Evolutionary conservation across 2,797 vertebrate genomes (phyloP).

Genomic region (Falco cherrug): DNA sequence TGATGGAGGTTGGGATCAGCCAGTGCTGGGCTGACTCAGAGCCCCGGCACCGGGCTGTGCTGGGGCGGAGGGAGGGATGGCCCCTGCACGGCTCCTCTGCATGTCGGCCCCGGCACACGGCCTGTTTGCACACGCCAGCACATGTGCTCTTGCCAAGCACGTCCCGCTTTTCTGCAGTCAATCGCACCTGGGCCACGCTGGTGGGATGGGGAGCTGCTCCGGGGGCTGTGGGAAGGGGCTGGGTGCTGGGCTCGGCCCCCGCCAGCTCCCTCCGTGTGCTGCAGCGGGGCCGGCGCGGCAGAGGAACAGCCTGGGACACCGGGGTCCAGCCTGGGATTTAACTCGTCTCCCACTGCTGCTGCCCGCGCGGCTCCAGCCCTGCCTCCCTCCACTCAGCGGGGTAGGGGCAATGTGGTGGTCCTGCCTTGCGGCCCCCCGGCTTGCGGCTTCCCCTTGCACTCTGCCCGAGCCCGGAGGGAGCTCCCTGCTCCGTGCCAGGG

Average conservation of each 20-base stretch:
- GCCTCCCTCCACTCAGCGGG: background rate
- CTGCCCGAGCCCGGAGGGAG: background rate
- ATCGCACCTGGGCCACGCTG: background rate
- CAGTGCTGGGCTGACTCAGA: background rate
- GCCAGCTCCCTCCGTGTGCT: rapidly evolving
- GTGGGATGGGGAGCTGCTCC: rapidly evolving
- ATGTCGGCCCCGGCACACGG: background rate
- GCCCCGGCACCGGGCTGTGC: background rate
- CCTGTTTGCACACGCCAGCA: background rate
- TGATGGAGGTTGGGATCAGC: background rate
- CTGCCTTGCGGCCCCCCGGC: background rate
- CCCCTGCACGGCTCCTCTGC: background rate
- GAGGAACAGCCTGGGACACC: rapidly evolving
- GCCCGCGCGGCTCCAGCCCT: rapidly evolving
- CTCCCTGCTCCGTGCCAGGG: background rate
- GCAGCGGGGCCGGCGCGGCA: rapidly evolving
- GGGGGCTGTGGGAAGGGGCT: background rate
- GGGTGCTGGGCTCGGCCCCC: background rate
- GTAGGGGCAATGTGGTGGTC: background rate
- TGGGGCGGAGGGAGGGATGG: background rate
- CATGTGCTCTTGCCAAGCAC: background rate
- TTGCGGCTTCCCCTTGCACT: background rate
- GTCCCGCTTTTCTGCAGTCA: background rate
- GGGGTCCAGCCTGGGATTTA: rapidly evolving
- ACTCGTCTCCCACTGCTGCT: background rate